Conservation (phyloP, 2,888 invertebrate genomes). For the Microctonus hyperodae region DNA sequence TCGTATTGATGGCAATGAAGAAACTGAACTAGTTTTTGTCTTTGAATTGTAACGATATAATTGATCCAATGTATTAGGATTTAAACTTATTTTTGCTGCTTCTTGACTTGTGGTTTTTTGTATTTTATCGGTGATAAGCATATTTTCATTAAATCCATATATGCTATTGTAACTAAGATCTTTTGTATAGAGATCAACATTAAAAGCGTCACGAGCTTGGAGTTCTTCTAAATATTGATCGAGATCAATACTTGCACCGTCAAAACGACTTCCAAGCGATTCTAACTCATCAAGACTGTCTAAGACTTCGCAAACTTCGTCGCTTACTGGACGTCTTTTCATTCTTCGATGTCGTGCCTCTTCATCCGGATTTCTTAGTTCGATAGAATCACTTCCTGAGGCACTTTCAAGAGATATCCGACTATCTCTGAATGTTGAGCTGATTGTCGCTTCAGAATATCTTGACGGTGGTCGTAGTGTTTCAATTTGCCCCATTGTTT, state of each 20-base stretch:
- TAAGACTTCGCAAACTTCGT: slow-evolving; percentile 66
- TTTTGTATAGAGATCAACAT: slow-evolving; percentile 59
- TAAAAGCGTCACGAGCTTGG: slow-evolving; percentile 66
- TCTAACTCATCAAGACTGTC: slow-evolving; percentile 73
- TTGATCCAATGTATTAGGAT: slow-evolving; percentile 44
- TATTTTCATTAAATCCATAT: slow-evolving; percentile 56
- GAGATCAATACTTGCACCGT: slow-evolving; percentile 70
- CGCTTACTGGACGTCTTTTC: slow-evolving; percentile 78
- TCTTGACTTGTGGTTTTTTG: slow-evolving; percentile 51
- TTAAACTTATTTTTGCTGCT: slow-evolving; percentile 37
- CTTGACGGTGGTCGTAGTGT: slow-evolving; percentile 49
- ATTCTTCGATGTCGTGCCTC: slow-evolving; percentile 69
- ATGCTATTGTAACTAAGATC: slow-evolving; percentile 57
- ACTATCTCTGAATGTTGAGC: slow-evolving; percentile 53
- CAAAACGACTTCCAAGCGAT: slow-evolving; percentile 67
- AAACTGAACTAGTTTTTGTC: slow-evolving; percentile 57
- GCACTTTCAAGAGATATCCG: slow-evolving; percentile 55
- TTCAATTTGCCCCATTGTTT: slow-evolving; percentile 48
- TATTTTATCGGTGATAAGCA: slow-evolving; percentile 47
- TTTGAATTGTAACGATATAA: slow-evolving; percentile 47
- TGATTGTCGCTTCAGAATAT: slow-evolving; percentile 51
- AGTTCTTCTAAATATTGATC: slow-evolving; percentile 75
- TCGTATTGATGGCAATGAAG: slow-evolving; percentile 59
- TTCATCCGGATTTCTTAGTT: slow-evolving; percentile 66
- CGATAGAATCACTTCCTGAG: slow-evolving; percentile 65